Evolutionary conservation across 1,140 invertebrate species (phyloP).

Genomic region (Lasioglossum albipes): DNA sequence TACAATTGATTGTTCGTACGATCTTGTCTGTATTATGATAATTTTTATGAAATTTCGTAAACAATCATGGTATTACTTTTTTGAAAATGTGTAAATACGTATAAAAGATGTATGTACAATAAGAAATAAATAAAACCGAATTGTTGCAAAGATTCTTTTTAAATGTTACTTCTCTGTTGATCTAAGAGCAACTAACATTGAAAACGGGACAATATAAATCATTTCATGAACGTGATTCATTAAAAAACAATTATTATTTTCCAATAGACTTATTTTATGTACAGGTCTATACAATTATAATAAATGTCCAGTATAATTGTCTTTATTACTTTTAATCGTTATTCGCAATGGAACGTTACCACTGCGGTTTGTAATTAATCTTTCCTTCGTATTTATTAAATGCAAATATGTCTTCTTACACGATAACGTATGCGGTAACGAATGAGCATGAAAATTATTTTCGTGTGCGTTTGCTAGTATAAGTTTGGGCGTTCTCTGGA

Average conservation of each 20-base stretch:
- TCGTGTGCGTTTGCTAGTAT: constrained; percentile 45
- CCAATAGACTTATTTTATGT: constrained; percentile 67
- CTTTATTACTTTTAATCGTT: constrained; percentile 8
- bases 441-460: constrained; percentile 35
- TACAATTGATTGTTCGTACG: constrained; percentile 7
- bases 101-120: constrained; percentile 22
- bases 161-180: neutral
- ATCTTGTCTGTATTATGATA: constrained; percentile 7
- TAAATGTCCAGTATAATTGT: constrained; percentile 21
- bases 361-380: neutral
- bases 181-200: neutral
- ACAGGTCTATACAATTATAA: constrained; percentile 66
- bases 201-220: constrained; percentile 5
- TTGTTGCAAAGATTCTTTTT: constrained; percentile 25
- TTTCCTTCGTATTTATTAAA: constrained; percentile 34
- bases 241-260: constrained; percentile 66
- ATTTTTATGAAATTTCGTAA: constrained; percentile 2
- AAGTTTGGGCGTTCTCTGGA: constrained; percentile 10
- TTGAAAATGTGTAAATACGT: constrained; percentile 41
- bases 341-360: neutral
- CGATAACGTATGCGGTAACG: constrained; percentile 10
- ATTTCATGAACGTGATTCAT: constrained; percentile 29
- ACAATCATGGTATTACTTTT: constrained; percentile 11
- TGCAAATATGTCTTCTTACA: constrained; percentile 29
- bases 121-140: constrained; percentile 46